Evolutionary conservation across 2,888 invertebrate species (phyloP), one percentile per base, ranked within the genome.

Genomic region (Melanophora roralis): DNA sequence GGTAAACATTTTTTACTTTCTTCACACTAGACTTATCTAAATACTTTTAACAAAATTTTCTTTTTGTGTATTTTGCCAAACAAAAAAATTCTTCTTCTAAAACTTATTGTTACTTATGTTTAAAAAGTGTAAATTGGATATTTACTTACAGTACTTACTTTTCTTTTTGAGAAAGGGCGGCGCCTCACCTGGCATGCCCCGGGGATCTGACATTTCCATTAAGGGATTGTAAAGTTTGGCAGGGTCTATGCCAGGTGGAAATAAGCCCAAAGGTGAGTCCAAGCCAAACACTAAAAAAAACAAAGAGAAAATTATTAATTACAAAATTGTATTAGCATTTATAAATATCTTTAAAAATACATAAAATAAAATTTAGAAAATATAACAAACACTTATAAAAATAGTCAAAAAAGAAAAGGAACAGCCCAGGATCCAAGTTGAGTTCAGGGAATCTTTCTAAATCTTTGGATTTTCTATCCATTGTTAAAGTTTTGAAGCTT

Each of bases 101-200:
- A 45, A 19, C 12, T 14, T 43, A 43, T 1, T 16, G 7, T 32
- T 43, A 40, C 21, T 57, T 57, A 57, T n/a, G 21, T 36, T 34
- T 55, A 36, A 34, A 19, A 40, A 16, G 53, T 32, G 45, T 49
- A 60, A 74, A 74, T 67, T 74, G 59, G 32, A 51, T 45, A 65
- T 51, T 49, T 74, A 74, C 74, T 74, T 74, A 74, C 74, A 74
- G 74, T 85, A 92, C 94, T 93, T 91, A 95, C 95, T 94, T 93
- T 95, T 95, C 92, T 94, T 94, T 92, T 95, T 95, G 84, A 94
- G 93, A 85, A 92, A 93, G 83, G 93, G 93, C 86, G 93, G 93
- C 82, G 92, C 91, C 85, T 94, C 94, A 81, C 92, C 91, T 53
- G 93, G 92, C 85, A 93, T 92, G 82, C 92, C 92, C 85, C 94